Evolutionary conservation across 1,140 invertebrate genomes (phyloP), one percentile per base, ranked within the genome.

Genomic region (Anastatus disparis): DNA sequence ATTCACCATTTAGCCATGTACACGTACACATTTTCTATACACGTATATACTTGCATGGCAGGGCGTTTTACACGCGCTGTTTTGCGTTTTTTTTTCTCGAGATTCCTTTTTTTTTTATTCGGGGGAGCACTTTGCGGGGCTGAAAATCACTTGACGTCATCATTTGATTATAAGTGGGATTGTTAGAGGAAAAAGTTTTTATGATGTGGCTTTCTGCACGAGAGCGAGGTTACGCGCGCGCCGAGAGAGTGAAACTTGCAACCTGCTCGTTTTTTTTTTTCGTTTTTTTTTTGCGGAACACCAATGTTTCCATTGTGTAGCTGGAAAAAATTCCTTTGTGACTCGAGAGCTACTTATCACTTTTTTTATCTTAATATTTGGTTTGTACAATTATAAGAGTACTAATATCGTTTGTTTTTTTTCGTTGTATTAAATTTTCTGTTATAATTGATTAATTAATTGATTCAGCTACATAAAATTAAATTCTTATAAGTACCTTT

Each of bases 141-240:
- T 61, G 42, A 61, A 61, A 61, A 46, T 61, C 58, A 61, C 58
- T 61, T 46, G 58, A 46, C 58, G 58, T 61, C 42, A 46, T 61
- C 27, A 61, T 61, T 61, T 61, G 9, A 61, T 61, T 61, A 61
- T 17, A 46, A 61, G 58, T 46, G 58, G 42, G 22, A 61, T 61
- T 46, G 58, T n/a, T 24, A 29, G 58, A 46, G 58, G 22, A 44
- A 61, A 61, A 61, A 44, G 58, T 61, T 61, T 46, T 46, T 44
- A 61, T 40, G 42, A 44, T 20, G 40, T 58, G 55, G 31, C 22
- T 46, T n/a, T 61, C 31, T 27, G 24, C 26, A 61, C 42, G 58
- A 46, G n/a, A n/a, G 22, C 27, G 40, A 61, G 35, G 24, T 26
- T 46, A 7, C 4, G 20, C n/a, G 20, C 53, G 12, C 26, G n/a